Conservation (phyloP, 2,888 invertebrate genomes). For the Aspidiotus destructor region DNA sequence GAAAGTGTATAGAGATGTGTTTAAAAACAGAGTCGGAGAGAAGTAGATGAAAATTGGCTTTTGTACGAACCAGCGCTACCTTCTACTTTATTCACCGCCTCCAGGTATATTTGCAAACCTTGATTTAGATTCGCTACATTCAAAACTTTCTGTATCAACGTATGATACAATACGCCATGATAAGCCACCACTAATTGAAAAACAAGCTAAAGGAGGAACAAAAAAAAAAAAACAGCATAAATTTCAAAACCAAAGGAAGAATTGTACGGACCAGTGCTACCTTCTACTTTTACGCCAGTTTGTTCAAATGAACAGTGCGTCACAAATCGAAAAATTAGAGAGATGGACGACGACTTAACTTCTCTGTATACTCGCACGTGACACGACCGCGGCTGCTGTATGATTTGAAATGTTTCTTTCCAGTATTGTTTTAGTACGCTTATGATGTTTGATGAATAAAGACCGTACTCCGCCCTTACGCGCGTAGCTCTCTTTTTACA, state of each 20-base stretch:
- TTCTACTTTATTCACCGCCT: slow-evolving; percentile 55
- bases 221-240: neutral
- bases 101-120: slow-evolving; percentile 61
- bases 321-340: neutral
- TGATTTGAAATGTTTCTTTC: too few relatives aligned
- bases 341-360: neutral
- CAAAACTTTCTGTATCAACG: neutral
- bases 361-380: too few relatives aligned
- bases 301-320: neutral
- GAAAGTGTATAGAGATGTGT: too few relatives aligned
- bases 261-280: slow-evolving; percentile 10
- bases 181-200: neutral
- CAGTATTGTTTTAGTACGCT: too few relatives aligned
- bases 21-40: too few relatives aligned
- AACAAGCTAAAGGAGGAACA: neutral
- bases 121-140: slow-evolving; percentile 45
- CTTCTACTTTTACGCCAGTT: neutral
- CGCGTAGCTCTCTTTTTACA: too few relatives aligned
- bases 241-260: neutral
- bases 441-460: too few relatives aligned
- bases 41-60: too few relatives aligned
- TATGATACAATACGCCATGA: too few relatives aligned
- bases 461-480: too few relatives aligned
- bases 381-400: too few relatives aligned
- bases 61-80: too few relatives aligned